Conservation (phyloP, 2,797 vertebrate genomes). For the Leptodactylus fallax region DNA sequence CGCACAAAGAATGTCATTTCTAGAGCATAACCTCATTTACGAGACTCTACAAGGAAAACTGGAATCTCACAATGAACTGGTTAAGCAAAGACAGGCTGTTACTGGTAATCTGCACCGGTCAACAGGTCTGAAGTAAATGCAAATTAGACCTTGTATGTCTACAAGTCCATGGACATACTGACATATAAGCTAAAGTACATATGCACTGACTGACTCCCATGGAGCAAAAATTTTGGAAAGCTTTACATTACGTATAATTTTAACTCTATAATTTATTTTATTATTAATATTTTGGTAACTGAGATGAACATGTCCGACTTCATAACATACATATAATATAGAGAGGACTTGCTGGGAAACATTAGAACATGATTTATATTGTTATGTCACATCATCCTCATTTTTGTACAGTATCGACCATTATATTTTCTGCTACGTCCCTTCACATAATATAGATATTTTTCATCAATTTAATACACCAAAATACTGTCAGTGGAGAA, state of each 20-base stretch:
- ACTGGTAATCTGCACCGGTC: neutral
- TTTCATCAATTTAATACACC: neutral
- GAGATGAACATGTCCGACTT: neutral
- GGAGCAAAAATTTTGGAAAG: neutral
- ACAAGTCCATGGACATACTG: neutral
- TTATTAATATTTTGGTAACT: neutral
- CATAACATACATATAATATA: neutral
- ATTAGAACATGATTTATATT: neutral
- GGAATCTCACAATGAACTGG: neutral
- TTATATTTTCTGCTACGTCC: neutral
- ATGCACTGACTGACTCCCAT: neutral
- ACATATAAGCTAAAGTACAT: neutral
- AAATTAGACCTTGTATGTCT: conserved; percentile 34
- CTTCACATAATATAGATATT: neutral
- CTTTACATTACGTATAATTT: neutral
- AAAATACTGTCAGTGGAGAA: neutral
- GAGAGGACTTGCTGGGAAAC: neutral
- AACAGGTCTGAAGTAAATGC: conserved; percentile 43
- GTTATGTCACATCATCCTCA: neutral
- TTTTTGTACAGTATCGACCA: neutral
- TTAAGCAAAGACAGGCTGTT: conserved; percentile 18
- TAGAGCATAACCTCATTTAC: neutral
- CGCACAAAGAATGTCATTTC: neutral
- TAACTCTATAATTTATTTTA: neutral
- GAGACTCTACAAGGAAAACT: neutral